Evolutionary conservation across 2,888 invertebrate species (phyloP).

Genomic region (Digitonthophagus gazella): DNA sequence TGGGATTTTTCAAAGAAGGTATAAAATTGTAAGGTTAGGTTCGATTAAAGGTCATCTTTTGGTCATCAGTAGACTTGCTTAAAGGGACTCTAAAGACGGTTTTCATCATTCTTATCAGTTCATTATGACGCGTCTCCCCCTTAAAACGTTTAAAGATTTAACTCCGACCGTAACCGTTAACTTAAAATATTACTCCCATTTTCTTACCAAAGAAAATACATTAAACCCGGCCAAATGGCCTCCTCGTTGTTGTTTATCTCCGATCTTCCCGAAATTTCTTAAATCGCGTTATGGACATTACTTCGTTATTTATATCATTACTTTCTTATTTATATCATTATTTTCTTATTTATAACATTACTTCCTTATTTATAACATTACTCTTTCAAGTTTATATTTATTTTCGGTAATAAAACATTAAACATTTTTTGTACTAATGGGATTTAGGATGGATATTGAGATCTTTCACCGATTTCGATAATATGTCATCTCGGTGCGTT

Average conservation of each 20-base stretch:
- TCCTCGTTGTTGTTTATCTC: background rate
- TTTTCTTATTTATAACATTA: too few relatives aligned
- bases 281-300: background rate
- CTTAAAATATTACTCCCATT: slow-evolving; percentile 7
- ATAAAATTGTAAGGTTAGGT: too few relatives aligned
- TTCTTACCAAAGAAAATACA: slow-evolving; percentile 6
- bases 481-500: background rate
- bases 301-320: background rate
- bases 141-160: slow-evolving; percentile 8
- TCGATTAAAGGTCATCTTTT: too few relatives aligned
- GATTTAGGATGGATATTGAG: background rate
- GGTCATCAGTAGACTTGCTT: background rate
- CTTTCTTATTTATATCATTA: too few relatives aligned
- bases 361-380: too few relatives aligned
- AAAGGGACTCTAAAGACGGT: background rate
- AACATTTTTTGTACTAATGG: too few relatives aligned
- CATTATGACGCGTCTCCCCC: slow-evolving; percentile 16
- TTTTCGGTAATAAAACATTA: too few relatives aligned
- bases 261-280: background rate
- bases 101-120: slow-evolving; percentile 15
- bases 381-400: too few relatives aligned
- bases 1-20: too few relatives aligned
- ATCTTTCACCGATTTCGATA: background rate
- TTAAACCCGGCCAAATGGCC: background rate
- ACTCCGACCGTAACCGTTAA: slow-evolving; percentile 10